Percentiles rank a stretch among this genome's conserved stretches.
Evolutionary conservation across 2,888 invertebrate genomes (phyloP).

Genomic region (Cataglyphis albicans): DNA sequence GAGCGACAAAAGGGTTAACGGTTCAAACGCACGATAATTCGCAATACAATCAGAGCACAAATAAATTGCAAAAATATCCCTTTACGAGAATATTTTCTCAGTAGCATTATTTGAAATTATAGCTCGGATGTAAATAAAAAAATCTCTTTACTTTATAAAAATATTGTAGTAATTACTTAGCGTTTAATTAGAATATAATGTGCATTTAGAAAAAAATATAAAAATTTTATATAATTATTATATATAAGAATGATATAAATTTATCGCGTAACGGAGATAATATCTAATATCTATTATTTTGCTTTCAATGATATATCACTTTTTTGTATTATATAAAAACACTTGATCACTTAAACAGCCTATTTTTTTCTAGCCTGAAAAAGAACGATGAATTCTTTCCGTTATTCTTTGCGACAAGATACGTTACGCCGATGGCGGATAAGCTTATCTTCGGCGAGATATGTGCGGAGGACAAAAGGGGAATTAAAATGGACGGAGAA

Average conservation of each 20-base stretch:
- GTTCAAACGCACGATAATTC: not conserved
- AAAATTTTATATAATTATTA: not conserved
- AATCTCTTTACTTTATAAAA: not conserved
- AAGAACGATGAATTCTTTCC: slow-evolving; percentile 24
- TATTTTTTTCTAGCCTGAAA: slow-evolving; percentile 7
- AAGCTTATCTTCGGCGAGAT: slow-evolving; percentile 45
- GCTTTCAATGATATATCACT: not conserved
- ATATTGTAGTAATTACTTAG: not conserved
- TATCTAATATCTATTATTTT: not conserved
- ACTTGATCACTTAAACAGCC: not conserved
- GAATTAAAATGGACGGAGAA: slow-evolving; percentile 53
- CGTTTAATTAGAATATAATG: not conserved
- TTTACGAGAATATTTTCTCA: not conserved
- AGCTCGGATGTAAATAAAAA: not conserved
- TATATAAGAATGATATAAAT: not conserved
- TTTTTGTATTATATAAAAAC: not conserved
- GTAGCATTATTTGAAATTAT: not conserved
- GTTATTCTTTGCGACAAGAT: slow-evolving; percentile 20
- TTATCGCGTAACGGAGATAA: not conserved
- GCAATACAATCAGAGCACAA: not conserved
- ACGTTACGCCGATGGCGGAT: slow-evolving; percentile 18
- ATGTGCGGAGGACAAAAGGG: slow-evolving; percentile 26
- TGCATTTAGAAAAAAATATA: not conserved
- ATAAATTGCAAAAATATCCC: not conserved
- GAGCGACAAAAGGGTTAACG: not conserved